Conservation (phyloP, 2,797 vertebrate species). For the Loris lydekkerianus region DNA sequence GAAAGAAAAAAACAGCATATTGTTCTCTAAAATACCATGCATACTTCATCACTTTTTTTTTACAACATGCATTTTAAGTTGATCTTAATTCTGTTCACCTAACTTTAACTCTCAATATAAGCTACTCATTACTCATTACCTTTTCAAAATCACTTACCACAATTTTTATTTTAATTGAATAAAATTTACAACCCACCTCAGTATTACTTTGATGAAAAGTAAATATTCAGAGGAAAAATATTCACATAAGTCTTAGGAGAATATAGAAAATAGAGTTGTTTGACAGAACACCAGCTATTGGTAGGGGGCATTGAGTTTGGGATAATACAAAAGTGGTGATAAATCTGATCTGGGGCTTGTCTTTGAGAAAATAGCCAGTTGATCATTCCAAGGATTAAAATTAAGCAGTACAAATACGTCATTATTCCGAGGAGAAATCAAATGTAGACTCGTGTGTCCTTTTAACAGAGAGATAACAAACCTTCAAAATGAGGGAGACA, state of each 20-base stretch:
- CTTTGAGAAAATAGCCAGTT: neutral
- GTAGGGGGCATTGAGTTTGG: neutral
- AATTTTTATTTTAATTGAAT: conserved; percentile 13
- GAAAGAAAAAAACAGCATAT: neutral
- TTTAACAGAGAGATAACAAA: conserved; percentile 8
- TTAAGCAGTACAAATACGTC: neutral
- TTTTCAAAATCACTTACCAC: neutral
- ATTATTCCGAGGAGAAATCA: neutral
- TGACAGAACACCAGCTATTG: neutral
- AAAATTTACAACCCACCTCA: neutral
- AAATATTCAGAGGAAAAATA: neutral
- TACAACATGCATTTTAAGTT: neutral
- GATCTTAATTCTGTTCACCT: neutral
- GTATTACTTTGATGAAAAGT: neutral
- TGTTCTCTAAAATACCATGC: neutral
- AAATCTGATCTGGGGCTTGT: neutral
- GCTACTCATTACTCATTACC: neutral
- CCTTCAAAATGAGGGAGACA: conserved; percentile 18
- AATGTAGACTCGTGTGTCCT: neutral
- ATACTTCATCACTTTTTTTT: neutral
- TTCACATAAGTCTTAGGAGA: neutral
- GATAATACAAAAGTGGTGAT: neutral
- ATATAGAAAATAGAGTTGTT: neutral
- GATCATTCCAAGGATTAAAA: neutral
- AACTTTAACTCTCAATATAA: neutral